Evolutionary conservation across 1,140 invertebrate genomes (phyloP).

Genomic region (Dolichoris vasculosae): DNA sequence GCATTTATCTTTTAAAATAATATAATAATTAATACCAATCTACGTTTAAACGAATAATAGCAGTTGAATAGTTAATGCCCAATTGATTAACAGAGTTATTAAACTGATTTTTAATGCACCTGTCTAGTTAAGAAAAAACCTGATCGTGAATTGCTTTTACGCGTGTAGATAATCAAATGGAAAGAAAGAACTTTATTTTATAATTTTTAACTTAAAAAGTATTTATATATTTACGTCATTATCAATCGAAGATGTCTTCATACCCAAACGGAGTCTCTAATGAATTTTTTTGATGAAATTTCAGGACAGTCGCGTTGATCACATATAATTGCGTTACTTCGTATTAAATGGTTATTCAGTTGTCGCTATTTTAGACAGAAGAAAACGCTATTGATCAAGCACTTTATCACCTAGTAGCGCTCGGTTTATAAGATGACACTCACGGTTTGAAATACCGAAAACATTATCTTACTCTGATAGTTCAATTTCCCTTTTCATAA

Average conservation of each 20-base stretch:
- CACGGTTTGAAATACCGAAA: not conserved
- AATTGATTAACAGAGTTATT: too few species aligned
- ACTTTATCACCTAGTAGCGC: not conserved
- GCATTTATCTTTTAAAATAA: too few species aligned
- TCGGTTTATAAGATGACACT: not conserved
- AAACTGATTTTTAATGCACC: too few species aligned
- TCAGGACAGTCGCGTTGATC: not conserved
- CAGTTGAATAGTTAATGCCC: too few species aligned
- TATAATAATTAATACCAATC: too few species aligned
- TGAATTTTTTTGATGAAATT: not conserved
- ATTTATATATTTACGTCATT: not conserved
- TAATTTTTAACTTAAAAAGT: not conserved
- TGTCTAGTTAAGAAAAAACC: too few species aligned
- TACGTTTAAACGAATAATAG: too few species aligned
- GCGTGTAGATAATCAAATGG: not conserved
- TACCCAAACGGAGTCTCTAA: not conserved
- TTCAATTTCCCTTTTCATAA: not conserved
- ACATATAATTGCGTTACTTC: not conserved
- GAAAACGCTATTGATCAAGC: not conserved
- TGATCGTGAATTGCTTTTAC: not conserved
- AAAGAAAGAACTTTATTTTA: not conserved
- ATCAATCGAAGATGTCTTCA: not conserved
- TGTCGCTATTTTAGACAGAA: not conserved
- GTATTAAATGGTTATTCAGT: not conserved
- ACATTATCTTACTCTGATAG: not conserved